Evolutionary conservation across 2,888 invertebrate genomes (phyloP).

Genomic region (Watsonalla binaria): DNA sequence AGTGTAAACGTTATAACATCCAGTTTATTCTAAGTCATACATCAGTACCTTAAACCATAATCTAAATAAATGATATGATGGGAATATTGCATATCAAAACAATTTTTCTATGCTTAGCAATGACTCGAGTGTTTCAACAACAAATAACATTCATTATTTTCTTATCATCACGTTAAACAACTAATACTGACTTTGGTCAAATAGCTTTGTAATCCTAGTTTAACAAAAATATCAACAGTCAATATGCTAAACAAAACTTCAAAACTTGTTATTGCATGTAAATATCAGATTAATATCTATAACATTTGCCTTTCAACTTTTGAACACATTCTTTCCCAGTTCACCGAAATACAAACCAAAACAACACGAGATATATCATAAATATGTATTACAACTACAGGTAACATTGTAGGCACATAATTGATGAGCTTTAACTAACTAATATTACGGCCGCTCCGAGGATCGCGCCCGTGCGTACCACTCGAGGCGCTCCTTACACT

Average conservation of each 20-base stretch:
- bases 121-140: conserved; percentile 61
- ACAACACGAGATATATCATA: conserved; percentile 48
- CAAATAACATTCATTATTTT: conserved; percentile 51
- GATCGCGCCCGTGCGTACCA: not conserved
- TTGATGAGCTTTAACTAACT: conserved; percentile 66
- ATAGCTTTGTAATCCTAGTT: conserved; percentile 78
- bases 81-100: conserved; percentile 61
- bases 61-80: conserved; percentile 59
- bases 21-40: conserved; percentile 52
- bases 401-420: conserved; percentile 78
- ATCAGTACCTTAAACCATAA: conserved; percentile 56
- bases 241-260: conserved; percentile 68
- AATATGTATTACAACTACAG: conserved; percentile 69
- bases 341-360: conserved; percentile 53
- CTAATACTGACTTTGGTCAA: conserved; percentile 80
- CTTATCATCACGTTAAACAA: conserved; percentile 65
- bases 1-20: conserved; percentile 64
- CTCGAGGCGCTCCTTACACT: conserved; percentile 3
- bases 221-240: conserved; percentile 76
- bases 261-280: conserved; percentile 63
- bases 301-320: conserved; percentile 51
- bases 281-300: conserved; percentile 71
- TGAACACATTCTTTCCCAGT: conserved; percentile 73
- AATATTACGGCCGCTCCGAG: not conserved
- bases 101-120: conserved; percentile 52